Conservation (phyloP, 2,113 vertebrate species). For the Osmerus eperlanus region DNA sequence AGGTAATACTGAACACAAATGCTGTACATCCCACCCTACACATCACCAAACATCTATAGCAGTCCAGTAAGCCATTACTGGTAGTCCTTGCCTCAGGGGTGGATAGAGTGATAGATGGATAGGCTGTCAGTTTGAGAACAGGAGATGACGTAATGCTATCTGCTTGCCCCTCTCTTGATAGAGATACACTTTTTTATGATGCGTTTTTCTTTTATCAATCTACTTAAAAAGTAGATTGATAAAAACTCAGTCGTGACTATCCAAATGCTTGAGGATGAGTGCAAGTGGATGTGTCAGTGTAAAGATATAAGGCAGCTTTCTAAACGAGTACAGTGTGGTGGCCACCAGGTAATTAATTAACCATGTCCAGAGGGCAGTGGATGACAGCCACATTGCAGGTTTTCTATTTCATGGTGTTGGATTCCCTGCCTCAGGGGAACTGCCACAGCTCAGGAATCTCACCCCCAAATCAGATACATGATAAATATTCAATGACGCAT, state of each 20-base stretch:
- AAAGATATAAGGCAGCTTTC: conserved; percentile 45
- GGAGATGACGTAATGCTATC: conserved; percentile 30
- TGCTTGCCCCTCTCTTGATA: conserved; percentile 22
- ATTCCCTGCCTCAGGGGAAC: conserved; percentile 64
- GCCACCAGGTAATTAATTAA: conserved; percentile 71
- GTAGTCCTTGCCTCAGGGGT: conserved; percentile 21
- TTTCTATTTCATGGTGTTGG: conserved; percentile 72
- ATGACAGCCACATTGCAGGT: conserved; percentile 71
- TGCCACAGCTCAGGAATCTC: conserved; percentile 63
- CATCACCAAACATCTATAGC: neutral
- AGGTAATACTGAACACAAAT: neutral
- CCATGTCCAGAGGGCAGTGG: conserved; percentile 65
- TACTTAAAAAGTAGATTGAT: conserved; percentile 15
- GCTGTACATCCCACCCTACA: neutral
- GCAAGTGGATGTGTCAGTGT: conserved; percentile 37
- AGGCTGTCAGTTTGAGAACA: conserved; percentile 28
- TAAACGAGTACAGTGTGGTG: conserved; percentile 41
- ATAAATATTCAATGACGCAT: conserved; percentile 76
- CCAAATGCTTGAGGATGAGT: conserved; percentile 2
- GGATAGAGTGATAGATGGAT: conserved; percentile 35
- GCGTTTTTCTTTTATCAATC: too few relatives aligned
- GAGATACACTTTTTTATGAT: conserved; percentile 28
- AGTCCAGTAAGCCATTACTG: conserved; percentile 17
- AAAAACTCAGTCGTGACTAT: conserved; percentile 9
- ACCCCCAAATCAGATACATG: conserved; percentile 69